A percentile compares a stretch with the other conserved stretches of the same genome.
These are phyloP conservation scores for Tragopan temminckii DNA, from an alignment of 2,797 vertebrate genomes.

Conservation along the genomic window DNA sequence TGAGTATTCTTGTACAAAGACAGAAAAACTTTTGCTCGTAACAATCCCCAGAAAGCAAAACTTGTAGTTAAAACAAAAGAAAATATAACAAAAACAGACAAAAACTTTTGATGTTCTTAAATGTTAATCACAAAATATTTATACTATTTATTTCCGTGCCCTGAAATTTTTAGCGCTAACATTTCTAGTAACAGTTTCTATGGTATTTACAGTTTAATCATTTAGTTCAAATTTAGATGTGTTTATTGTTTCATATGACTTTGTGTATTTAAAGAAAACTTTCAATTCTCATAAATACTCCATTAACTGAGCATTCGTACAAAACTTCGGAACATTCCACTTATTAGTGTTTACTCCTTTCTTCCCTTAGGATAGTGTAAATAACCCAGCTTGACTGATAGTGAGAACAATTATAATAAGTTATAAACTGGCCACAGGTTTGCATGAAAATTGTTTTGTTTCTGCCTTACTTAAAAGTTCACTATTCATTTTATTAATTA, in stretches of 20 bases:
- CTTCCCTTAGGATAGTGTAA: not conserved
- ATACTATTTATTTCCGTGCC: not conserved
- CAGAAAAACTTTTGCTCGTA: not conserved
- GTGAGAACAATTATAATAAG: constrained; percentile 2
- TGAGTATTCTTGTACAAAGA: not conserved
- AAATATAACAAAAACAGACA: too few species aligned
- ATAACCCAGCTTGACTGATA: not conserved
- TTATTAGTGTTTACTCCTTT: constrained; percentile 2
- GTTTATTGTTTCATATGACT: not conserved
- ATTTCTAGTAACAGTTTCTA: not conserved
- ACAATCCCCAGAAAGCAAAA: not conserved
- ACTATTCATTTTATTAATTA: not conserved
- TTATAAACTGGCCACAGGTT: not conserved
- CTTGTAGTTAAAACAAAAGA: not conserved
- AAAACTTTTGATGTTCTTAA: not conserved
- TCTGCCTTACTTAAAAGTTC: not conserved
- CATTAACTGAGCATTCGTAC: not conserved
- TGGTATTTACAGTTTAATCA: not conserved
- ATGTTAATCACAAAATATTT: not conserved
- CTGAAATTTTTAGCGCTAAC: not conserved
- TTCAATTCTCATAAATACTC: not conserved
- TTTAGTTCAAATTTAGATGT: not conserved
- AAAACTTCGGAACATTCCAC: not conserved
- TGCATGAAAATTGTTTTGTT: not conserved
- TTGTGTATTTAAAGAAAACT: not conserved